Base-by-base conservation (phyloP, 2,797 vertebrate species). In the Carduelis carduelis region DNA sequence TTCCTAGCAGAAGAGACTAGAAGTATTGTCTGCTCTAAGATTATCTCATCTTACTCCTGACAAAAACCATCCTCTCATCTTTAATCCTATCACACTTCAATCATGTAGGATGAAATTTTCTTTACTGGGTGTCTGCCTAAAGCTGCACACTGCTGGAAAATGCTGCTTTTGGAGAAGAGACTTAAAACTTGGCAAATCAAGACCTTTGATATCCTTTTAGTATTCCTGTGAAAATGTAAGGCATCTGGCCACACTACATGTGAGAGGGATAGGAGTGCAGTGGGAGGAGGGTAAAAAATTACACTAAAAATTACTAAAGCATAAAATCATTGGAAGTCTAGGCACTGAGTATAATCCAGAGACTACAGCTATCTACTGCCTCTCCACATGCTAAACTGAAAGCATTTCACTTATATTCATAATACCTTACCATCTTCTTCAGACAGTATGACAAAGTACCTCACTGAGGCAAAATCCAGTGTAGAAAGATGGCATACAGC, bases 61-160 rank as follows among this genome's bases (percentile, higher is more conserved):
- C 20, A 18, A 96, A 96, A 96, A 80, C n/a, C 93, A 83, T 83
- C 37, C 85, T 64, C 84, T 92, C 82, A 47, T 93, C 80, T 94
- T 95, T 83, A 95, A 95, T 90, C 76, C 82, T 89, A 91, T 77
- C 93, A 95, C 87, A 81, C 79, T 95, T 96, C 87, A 95, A 75
- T 94, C 95, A 95, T 30, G 52, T 44, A 93, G 84, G 76, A 50
- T 94, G 76, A 90, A 95, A 81, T 81, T 69, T 89, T 89, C 85
- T 83, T 95, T 93, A 72, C 65, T 94, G 82, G 89, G 79, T 94
- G 93, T 72, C 80, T 95, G 95, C 96, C 95, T 90, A 94, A 94
- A 93, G 79, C 79, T 81, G 89, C 87, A 95, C 76, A 65, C 89
- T 95, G 83, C 93, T 97, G 95, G 91, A 93, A 96, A 95, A 96